phyloP scores from a whole-genome alignment of 1,140 invertebrate genomes.

The Cydia strobilella region DNA sequence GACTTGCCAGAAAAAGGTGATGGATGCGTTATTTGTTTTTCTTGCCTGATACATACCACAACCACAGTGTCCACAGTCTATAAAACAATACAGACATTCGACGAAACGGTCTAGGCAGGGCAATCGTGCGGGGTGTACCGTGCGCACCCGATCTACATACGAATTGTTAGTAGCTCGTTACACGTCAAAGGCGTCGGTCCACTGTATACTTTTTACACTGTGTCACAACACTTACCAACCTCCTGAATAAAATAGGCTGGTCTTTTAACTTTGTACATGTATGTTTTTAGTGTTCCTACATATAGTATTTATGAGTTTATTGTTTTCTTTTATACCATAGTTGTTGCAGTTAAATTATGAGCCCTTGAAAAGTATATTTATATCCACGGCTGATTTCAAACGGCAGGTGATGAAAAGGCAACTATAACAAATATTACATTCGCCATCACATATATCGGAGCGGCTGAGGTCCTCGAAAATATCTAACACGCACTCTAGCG shows the following conservation, averaged over 20 bases:
- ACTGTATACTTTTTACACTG: too few relatives aligned
- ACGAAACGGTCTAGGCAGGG: too few relatives aligned
- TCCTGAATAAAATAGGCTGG: background rate
- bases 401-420: slow-evolving; percentile 10
- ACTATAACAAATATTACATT: slow-evolving; percentile 23
- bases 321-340: slow-evolving; percentile 7
- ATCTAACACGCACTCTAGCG: too few relatives aligned
- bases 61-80: too few relatives aligned
- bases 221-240: background rate
- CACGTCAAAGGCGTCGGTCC: too few relatives aligned
- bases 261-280: background rate
- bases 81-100: too few relatives aligned
- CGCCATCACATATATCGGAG: too few relatives aligned
- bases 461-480: too few relatives aligned
- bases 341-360: slow-evolving; percentile 8
- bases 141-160: too few relatives aligned
- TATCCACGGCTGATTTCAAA: slow-evolving; percentile 28
- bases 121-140: too few relatives aligned
- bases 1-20: background rate
- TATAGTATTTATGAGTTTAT: slow-evolving; percentile 17
- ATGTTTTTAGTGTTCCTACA: background rate
- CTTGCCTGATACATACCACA: background rate
- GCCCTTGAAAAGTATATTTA: slow-evolving; percentile 5
- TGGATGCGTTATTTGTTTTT: background rate
- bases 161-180: too few relatives aligned